Percentiles rank a stretch among this genome's conserved stretches.
Evolutionary conservation across 2,797 vertebrate species (phyloP).

Genomic region (Gila robusta): DNA sequence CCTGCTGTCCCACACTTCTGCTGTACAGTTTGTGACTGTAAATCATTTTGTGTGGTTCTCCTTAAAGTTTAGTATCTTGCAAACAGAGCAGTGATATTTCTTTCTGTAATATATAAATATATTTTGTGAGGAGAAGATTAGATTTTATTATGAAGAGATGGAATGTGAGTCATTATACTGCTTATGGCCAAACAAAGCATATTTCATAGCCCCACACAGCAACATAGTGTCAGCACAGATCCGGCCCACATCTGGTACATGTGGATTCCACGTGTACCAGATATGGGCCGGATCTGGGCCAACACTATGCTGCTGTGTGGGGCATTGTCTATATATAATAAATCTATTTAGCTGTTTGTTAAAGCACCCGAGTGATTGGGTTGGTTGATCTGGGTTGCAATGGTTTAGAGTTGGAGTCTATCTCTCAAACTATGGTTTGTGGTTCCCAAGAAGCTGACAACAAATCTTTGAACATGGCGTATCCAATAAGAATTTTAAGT

Average conservation of each 20-base stretch:
- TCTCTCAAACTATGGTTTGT: not conserved
- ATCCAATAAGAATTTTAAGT: not conserved
- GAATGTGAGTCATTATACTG: slow-evolving; percentile 72
- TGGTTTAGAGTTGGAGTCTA: not conserved
- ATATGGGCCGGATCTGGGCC: no score
- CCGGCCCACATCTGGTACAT: no score
- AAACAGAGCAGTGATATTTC: slow-evolving; percentile 80
- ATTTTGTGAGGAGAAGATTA: slow-evolving; percentile 80
- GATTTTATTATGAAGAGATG: slow-evolving; percentile 77
- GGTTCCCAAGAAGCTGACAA: not conserved
- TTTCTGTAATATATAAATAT: slow-evolving; percentile 73
- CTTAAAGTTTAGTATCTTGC: slow-evolving; percentile 83
- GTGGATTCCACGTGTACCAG: no score
- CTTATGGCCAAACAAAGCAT: slow-evolving; percentile 73
- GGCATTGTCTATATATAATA: slow-evolving; percentile 79
- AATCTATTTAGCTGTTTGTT: slow-evolving; percentile 83
- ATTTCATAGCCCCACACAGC: no score
- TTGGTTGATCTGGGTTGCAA: not conserved
- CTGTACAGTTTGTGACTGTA: slow-evolving; percentile 91
- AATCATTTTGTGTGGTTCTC: slow-evolving; percentile 85
- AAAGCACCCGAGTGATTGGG: slow-evolving; percentile 76
- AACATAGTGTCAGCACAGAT: no score
- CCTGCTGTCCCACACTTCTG: slow-evolving; percentile 69
- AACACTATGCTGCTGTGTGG: no score
- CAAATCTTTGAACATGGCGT: not conserved